These are phyloP conservation scores for Chloroclysta siterata DNA, from an alignment of 2,888 invertebrate genomes.

Conservation along the genomic window DNA sequence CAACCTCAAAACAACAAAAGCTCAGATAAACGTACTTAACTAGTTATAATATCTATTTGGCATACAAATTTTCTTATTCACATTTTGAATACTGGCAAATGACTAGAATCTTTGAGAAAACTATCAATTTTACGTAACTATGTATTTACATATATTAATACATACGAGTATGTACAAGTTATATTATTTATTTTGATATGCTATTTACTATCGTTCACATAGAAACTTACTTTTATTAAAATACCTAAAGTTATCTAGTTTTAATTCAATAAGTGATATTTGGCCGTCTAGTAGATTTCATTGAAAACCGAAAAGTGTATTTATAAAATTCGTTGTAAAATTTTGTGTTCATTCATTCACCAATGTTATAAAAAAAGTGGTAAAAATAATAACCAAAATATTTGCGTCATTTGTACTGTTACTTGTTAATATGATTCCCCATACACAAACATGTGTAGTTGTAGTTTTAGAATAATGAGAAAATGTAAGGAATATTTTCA, in stretches of 20 bases:
- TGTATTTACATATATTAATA: conserved; percentile 16
- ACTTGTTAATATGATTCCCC: too few relatives aligned
- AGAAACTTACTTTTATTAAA: conserved; percentile 41
- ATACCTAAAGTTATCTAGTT: conserved; percentile 34
- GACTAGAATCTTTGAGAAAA: conserved; percentile 15
- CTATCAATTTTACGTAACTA: conserved; percentile 9
- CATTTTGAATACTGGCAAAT: conserved; percentile 31
- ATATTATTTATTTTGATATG: conserved; percentile 58
- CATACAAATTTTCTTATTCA: conserved; percentile 24
- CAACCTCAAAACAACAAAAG: conserved; percentile 66
- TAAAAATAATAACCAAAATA: too few relatives aligned
- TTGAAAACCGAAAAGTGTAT: conserved; percentile 16
- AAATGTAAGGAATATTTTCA: too few relatives aligned
- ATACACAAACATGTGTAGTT: too few relatives aligned
- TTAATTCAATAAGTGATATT: conserved; percentile 48
- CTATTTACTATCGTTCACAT: conserved; percentile 55
- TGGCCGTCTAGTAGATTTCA: conserved; percentile 65
- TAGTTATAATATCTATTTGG: conserved; percentile 29
- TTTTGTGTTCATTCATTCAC: too few relatives aligned
- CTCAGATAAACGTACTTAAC: conserved; percentile 34
- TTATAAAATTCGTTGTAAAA: conserved; percentile 22
- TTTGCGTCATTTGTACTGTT: too few relatives aligned
- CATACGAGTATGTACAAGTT: conserved; percentile 35
- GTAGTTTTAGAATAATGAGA: too few relatives aligned
- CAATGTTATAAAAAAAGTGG: not conserved